Conservation (phyloP, 2,888 invertebrate species). For the Nasonia oneida region DNA sequence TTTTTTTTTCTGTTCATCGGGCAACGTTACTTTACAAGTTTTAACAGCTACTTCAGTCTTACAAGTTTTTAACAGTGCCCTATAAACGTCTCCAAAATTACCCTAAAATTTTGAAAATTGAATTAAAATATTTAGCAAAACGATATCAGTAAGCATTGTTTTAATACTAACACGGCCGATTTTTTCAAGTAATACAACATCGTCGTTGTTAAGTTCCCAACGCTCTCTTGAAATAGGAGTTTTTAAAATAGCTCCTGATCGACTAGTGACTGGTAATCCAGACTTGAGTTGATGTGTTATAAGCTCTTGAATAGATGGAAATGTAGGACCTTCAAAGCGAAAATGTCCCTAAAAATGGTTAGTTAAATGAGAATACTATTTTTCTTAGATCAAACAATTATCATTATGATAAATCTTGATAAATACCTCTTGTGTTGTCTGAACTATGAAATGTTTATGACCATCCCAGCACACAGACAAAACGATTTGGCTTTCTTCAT, state of each 20-base stretch:
- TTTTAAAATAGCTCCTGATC: constrained; percentile 93
- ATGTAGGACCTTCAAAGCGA: constrained; percentile 96
- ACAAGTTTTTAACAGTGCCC: constrained; percentile 90
- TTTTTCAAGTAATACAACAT: constrained; percentile 94
- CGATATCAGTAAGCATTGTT: background rate
- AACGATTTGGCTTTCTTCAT: constrained; percentile 95
- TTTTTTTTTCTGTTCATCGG: constrained; percentile 96
- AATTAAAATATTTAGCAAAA: constrained; percentile 16
- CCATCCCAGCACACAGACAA: constrained; percentile 97
- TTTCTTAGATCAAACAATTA: constrained; percentile 9
- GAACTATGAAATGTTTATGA: constrained; percentile 98
- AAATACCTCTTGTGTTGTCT: constrained; percentile 92
- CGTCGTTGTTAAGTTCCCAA: constrained; percentile 98
- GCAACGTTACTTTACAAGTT: constrained; percentile 95
- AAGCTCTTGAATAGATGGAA: constrained; percentile 94
- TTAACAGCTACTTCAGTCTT: constrained; percentile 96
- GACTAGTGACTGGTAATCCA: constrained; percentile 92
- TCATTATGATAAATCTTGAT: constrained; percentile 27
- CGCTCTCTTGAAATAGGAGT: constrained; percentile 93
- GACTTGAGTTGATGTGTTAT: constrained; percentile 93
- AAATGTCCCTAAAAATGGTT: constrained; percentile 87
- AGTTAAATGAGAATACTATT: background rate
- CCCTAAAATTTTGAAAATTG: constrained; percentile 83
- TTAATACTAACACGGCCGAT: constrained; percentile 90
- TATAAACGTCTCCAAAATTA: constrained; percentile 98